A percentile compares a stretch with the other conserved stretches of the same genome.
These are phyloP conservation scores for Saccopteryx bilineata DNA, from an alignment of 2,113 vertebrate genomes.

Conservation along the genomic window DNA sequence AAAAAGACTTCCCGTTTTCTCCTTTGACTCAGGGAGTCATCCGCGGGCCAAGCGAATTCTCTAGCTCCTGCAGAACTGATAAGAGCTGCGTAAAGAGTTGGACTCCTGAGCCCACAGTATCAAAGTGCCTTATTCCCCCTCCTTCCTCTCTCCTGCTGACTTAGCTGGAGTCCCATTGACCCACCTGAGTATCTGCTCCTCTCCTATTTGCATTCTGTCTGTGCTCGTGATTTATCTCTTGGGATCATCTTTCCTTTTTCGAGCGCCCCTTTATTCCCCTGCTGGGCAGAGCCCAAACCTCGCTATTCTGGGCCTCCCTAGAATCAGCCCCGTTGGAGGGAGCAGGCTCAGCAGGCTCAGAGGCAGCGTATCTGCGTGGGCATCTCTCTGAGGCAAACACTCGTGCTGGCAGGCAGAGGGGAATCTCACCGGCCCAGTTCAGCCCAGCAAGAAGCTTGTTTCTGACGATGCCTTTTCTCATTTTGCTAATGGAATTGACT, in stretches of 20 bases:
- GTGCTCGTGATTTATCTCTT: background rate
- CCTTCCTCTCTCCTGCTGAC: background rate
- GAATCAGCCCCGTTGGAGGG: background rate
- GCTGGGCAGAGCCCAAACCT: background rate
- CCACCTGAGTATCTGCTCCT: background rate
- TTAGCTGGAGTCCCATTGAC: background rate
- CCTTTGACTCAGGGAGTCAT: background rate
- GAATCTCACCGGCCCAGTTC: background rate
- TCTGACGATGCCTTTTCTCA: background rate
- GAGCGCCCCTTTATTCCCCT: background rate
- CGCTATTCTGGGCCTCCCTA: background rate
- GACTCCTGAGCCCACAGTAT: background rate
- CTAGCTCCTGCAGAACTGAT: background rate
- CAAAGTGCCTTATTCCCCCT: background rate
- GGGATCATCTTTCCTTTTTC: background rate
- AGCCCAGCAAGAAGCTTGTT: background rate
- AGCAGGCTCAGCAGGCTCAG: background rate
- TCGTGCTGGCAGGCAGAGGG: background rate
- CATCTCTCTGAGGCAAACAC: background rate
- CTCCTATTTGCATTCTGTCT: slow-evolving; percentile 8
- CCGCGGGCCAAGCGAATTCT: background rate
- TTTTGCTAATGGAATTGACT: background rate
- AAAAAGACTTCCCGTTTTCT: background rate
- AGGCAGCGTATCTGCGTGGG: background rate
- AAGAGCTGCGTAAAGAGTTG: background rate